phyloP scores from a whole-genome alignment of 2,113 vertebrate species.

The Copsychus sechellarum region DNA sequence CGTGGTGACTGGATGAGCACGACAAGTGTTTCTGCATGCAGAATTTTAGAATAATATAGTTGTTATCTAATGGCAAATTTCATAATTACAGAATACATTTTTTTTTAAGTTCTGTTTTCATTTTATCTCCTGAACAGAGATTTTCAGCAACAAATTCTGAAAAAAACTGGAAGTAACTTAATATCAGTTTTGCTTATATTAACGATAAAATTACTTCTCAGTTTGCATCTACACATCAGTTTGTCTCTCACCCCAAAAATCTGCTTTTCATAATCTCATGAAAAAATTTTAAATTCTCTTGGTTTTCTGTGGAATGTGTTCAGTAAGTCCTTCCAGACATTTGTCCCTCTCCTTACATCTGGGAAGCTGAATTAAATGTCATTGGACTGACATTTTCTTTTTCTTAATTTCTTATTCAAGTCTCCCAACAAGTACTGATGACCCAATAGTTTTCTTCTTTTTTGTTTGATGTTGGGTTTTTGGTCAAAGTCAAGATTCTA shows the following conservation, averaged over 20 bases:
- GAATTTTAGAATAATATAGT: background rate
- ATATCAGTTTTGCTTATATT: background rate
- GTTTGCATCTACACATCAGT: background rate
- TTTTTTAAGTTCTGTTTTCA: background rate
- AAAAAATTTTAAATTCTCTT: background rate
- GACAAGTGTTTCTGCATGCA: background rate
- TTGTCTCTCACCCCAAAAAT: background rate
- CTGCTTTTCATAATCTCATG: background rate
- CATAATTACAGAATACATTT: accelerated
- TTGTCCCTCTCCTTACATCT: background rate
- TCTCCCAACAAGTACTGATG: background rate
- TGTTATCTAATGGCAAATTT: background rate
- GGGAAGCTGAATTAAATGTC: background rate
- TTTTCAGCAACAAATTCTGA: background rate
- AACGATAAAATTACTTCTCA: background rate
- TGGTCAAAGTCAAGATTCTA: background rate
- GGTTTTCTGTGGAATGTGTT: background rate
- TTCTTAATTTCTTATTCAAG: background rate
- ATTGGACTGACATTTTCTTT: background rate
- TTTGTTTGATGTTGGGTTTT: background rate
- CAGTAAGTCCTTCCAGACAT: background rate
- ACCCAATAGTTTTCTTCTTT: background rate
- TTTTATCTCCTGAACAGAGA: background rate
- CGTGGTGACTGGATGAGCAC: background rate
- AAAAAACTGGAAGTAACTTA: background rate